These are phyloP conservation scores for Clarias platycephalus DNA, from an alignment of 2,797 vertebrate genomes.

Conservation along the genomic window DNA sequence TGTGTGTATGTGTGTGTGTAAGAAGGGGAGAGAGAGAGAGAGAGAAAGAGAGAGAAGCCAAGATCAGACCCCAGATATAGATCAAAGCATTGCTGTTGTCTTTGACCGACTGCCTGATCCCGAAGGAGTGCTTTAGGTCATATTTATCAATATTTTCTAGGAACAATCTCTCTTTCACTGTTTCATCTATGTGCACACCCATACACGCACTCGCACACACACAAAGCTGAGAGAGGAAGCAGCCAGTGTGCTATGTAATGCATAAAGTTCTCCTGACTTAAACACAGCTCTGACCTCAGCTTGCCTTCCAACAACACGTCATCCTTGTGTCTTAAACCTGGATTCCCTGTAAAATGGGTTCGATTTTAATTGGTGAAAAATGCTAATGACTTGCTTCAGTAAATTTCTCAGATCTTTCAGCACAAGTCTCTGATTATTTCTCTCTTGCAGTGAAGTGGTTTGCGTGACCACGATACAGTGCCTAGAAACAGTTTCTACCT, in stretches of 20 bases:
- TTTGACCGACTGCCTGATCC: constrained; percentile 23
- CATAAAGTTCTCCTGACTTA: constrained; percentile 5
- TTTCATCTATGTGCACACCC: neutral
- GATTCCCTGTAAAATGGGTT: no score
- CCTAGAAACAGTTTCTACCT: constrained; percentile 21
- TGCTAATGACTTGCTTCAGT: neutral
- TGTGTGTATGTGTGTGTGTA: neutral
- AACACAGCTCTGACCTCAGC: constrained; percentile 5
- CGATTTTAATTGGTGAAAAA: neutral
- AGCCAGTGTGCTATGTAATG: constrained; percentile 4
- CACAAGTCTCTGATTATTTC: neutral
- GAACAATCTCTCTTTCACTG: neutral
- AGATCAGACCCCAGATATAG: constrained; percentile 12
- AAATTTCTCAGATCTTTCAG: neutral
- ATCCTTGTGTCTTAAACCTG: neutral
- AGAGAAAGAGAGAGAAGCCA: constrained; percentile 6
- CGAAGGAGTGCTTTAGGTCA: constrained; percentile 24
- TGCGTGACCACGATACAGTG: constrained; percentile 1
- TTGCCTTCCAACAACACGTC: constrained; percentile 6
- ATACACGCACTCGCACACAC: neutral
- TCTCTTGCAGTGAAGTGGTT: neutral
- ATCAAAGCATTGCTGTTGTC: constrained; percentile 36
- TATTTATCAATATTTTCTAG: constrained; percentile 10
- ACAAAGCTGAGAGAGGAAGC: neutral
- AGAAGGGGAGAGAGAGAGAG: neutral